phyloP scores from a whole-genome alignment of 2,888 invertebrate genomes.

The Oligia strigilis region DNA sequence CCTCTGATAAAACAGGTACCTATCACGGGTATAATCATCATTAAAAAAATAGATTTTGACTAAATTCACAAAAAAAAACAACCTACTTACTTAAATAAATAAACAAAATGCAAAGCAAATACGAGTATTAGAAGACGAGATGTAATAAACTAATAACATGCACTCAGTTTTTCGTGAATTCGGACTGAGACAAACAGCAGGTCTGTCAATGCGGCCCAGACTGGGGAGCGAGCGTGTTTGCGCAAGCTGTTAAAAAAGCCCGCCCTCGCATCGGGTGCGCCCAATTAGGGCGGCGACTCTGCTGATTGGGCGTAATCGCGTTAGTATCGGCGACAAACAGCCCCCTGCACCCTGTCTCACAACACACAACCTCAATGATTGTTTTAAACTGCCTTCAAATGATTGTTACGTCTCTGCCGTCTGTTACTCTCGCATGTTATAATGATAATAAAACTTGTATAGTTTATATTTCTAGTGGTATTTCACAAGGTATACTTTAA shows the following conservation, averaged over 20 bases:
- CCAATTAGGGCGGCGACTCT: conserved; percentile 89
- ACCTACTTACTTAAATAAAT: conserved; percentile 5
- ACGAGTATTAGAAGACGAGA: conserved; percentile 20
- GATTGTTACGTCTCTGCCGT: conserved; percentile 32
- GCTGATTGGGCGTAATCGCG: conserved; percentile 90
- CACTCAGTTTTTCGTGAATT: conserved; percentile 47
- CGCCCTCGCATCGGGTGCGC: conserved; percentile 86
- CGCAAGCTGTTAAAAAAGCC: conserved; percentile 89
- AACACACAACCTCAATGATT: conserved; percentile 56
- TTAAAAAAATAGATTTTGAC: background rate
- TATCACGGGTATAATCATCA: background rate
- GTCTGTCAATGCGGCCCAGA: conserved; percentile 42
- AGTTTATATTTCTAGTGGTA: background rate
- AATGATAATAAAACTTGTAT: background rate
- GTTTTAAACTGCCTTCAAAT: conserved; percentile 51
- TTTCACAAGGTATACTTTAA: background rate
- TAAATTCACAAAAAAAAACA: background rate
- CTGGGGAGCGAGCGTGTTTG: conserved; percentile 79
- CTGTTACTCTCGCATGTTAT: background rate
- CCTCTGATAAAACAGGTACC: background rate
- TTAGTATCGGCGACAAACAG: conserved; percentile 88
- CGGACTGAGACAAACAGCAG: conserved; percentile 43
- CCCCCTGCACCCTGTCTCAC: conserved; percentile 68
- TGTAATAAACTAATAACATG: conserved; percentile 64
- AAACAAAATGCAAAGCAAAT: conserved; percentile 43